phyloP scores from a whole-genome alignment of 37 sponge, comb jelly and placozoan genomes.

The Haliclona indistincta region DNA sequence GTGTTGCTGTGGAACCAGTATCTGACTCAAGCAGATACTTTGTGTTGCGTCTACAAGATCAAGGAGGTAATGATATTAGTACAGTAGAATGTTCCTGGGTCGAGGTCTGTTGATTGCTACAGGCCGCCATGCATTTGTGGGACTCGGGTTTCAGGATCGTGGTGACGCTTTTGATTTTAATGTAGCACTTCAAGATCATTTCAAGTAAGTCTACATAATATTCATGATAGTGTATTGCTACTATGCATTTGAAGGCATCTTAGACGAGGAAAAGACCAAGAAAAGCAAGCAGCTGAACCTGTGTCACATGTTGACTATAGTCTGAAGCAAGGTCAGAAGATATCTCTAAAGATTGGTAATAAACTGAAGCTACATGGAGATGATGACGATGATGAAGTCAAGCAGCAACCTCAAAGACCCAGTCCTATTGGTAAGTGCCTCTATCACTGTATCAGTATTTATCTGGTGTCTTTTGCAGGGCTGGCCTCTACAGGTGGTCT shows the following conservation, averaged over 20 bases:
- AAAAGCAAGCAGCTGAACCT: conserved; percentile 64
- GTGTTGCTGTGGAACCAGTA: conserved; percentile 88
- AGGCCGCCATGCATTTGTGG: conserved; percentile 91
- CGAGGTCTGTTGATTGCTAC: not conserved
- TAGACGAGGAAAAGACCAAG: conserved; percentile 57
- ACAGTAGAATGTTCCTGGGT: too few relatives aligned
- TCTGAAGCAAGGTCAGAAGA: conserved; percentile 82
- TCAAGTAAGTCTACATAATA: conserved; percentile 76
- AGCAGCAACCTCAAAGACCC: not conserved
- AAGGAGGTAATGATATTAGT: conserved; percentile 48
- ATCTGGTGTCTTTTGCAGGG: not conserved
- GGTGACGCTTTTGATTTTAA: conserved; percentile 97
- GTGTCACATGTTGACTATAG: conserved; percentile 72
- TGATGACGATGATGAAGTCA: not conserved
- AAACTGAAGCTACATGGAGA: not conserved
- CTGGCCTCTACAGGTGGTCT: conserved; percentile 30
- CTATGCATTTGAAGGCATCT: conserved; percentile 35
- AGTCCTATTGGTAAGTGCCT: not conserved
- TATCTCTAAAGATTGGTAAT: conserved; percentile 42
- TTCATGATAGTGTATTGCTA: not conserved
- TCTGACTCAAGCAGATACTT: conserved; percentile 97
- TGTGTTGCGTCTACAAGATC: conserved; percentile 75
- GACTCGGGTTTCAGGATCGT: conserved; percentile 93
- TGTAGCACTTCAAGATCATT: conserved; percentile 93
- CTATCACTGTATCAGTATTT: too few relatives aligned